Evolutionary conservation across 2,113 vertebrate genomes (phyloP).

Genomic region (Istiophorus platypterus): DNA sequence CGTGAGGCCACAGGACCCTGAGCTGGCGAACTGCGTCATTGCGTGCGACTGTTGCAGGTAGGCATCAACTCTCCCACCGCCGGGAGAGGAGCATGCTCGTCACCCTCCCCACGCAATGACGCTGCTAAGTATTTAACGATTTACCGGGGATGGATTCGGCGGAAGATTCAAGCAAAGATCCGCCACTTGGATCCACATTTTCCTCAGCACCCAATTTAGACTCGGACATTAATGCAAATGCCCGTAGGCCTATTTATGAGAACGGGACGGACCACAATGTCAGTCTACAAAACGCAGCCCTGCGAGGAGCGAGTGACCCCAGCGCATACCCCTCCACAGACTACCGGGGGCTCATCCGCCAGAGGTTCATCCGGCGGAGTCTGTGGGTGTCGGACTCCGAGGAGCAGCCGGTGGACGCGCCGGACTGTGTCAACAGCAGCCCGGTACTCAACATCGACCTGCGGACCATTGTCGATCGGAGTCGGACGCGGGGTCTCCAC

Average conservation of each 20-base stretch:
- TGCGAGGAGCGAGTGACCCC: conserved; percentile 82
- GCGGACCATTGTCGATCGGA: conserved; percentile 78
- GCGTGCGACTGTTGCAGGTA: conserved; percentile 79
- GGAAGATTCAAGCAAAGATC: conserved; percentile 80
- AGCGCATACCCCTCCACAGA: conserved; percentile 76
- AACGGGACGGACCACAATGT: conserved; percentile 80
- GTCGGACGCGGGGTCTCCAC: conserved; percentile 63
- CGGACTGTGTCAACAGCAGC: conserved; percentile 81
- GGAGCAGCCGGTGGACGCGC: conserved; percentile 86
- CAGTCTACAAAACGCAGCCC: conserved; percentile 77
- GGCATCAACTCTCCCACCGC: conserved; percentile 56
- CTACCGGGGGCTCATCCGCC: conserved; percentile 85
- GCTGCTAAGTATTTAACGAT: conserved; percentile 72
- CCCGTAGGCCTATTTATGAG: conserved; percentile 77
- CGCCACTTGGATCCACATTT: conserved; percentile 78
- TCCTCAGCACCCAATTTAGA: conserved; percentile 79
- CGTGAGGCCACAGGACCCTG: conserved; percentile 52
- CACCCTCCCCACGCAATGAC: conserved; percentile 59
- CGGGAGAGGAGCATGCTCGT: conserved; percentile 80
- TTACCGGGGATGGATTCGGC: conserved; percentile 84
- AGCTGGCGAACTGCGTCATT: conserved; percentile 84
- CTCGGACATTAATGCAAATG: conserved; percentile 81
- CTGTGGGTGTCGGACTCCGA: conserved; percentile 94
- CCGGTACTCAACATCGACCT: conserved; percentile 75
- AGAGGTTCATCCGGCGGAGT: conserved; percentile 92